Evolutionary conservation across 1,140 invertebrate genomes (phyloP).

Genomic region (Pectinophora gossypiella): DNA sequence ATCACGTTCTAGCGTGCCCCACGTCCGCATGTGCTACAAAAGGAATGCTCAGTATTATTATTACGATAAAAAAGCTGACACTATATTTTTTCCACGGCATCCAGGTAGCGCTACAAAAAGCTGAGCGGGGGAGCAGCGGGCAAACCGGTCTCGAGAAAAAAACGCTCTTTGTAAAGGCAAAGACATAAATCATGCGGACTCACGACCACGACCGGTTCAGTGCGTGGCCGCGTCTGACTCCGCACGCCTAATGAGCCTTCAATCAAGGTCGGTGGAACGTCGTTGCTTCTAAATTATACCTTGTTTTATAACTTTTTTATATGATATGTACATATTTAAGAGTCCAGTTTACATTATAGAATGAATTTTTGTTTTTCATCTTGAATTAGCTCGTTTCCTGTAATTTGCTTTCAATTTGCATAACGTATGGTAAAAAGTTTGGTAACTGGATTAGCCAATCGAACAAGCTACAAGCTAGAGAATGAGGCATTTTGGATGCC

Average conservation of each 20-base stretch:
- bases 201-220: conserved; percentile 55
- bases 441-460: background rate
- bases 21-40: conserved; percentile 67
- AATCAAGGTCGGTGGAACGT: conserved; percentile 63
- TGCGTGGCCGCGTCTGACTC: conserved; percentile 45
- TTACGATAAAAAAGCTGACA: conserved; percentile 63
- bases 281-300: conserved; percentile 35
- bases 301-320: conserved; percentile 17
- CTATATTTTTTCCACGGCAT: conserved; percentile 55
- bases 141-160: conserved; percentile 61
- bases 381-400: background rate
- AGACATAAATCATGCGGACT: conserved; percentile 67
- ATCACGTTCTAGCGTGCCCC: conserved; percentile 55
- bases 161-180: conserved; percentile 48
- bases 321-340: background rate
- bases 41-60: conserved; percentile 72
- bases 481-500: too few species aligned
- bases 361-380: background rate
- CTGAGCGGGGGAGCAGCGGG: conserved; percentile 30
- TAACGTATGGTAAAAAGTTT: background rate
- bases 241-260: conserved; percentile 61
- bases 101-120: conserved; percentile 69
- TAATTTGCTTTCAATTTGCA: background rate
- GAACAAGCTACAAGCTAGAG: background rate
- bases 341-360: background rate